A percentile compares a stretch with the other conserved stretches of the same genome.
phyloP scores from a whole-genome alignment of 2,888 invertebrate genomes.

The Cantharis nigra region DNA sequence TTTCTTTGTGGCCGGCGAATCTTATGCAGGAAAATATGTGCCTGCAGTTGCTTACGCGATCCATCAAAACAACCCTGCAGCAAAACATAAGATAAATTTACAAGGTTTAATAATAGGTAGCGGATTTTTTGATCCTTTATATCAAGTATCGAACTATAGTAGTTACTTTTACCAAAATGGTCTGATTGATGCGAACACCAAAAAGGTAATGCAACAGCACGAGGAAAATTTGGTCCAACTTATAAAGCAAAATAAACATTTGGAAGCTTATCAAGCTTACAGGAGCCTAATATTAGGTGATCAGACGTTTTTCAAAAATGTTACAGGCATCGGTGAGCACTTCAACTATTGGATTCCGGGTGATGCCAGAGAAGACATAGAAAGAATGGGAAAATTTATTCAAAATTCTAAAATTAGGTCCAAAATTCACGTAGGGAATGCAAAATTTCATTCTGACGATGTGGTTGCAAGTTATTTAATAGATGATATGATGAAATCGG shows the following conservation, averaged over 20 bases:
- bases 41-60: slow-evolving; percentile 80
- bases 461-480: slow-evolving; percentile 74
- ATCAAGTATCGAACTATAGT: slow-evolving; percentile 73
- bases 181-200: slow-evolving; percentile 68
- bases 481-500: slow-evolving; percentile 80
- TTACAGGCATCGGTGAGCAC: slow-evolving; percentile 77
- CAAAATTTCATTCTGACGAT: slow-evolving; percentile 66
- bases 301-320: slow-evolving; percentile 69
- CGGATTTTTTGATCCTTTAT: slow-evolving; percentile 77
- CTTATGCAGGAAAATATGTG: slow-evolving; percentile 81
- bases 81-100: slow-evolving; percentile 70
- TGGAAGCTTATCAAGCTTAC: slow-evolving; percentile 73
- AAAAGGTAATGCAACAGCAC: slow-evolving; percentile 62
- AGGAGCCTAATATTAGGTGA: slow-evolving; percentile 74
- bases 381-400: slow-evolving; percentile 65
- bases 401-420: slow-evolving; percentile 67
- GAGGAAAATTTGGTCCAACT: slow-evolving; percentile 63
- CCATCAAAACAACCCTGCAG: slow-evolving; percentile 64
- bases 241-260: slow-evolving; percentile 68
- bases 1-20: slow-evolving; percentile 89
- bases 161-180: slow-evolving; percentile 82
- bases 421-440: slow-evolving; percentile 84
- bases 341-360: slow-evolving; percentile 73
- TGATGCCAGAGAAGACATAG: slow-evolving; percentile 58
- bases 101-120: slow-evolving; percentile 79